phyloP scores from a whole-genome alignment of 2,888 invertebrate genomes.

The Drosophila recens region DNA sequence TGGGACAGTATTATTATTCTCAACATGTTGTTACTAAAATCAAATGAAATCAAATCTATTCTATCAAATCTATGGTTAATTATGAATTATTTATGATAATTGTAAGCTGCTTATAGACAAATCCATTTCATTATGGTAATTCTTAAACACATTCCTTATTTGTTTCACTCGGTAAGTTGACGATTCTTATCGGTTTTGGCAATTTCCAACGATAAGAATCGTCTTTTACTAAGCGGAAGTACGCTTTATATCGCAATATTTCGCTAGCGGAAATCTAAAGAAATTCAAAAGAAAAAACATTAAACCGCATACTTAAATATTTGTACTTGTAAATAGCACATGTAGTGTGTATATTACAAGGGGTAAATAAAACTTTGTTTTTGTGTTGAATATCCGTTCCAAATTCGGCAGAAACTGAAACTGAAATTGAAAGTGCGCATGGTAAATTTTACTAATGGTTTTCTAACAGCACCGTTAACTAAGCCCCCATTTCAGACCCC shows the following conservation, averaged over 20 bases:
- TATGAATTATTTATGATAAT: conserved; percentile 9
- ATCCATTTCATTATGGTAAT: conserved; percentile 14
- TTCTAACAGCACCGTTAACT: conserved; percentile 37
- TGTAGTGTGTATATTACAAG: conserved; percentile 16
- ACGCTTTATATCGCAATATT: conserved; percentile 22
- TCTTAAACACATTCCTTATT: background rate
- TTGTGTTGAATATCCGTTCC: conserved; percentile 69
- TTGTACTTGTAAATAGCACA: conserved; percentile 7
- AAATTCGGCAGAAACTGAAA: conserved; percentile 40
- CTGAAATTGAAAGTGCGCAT: conserved; percentile 61
- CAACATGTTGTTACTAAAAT: background rate
- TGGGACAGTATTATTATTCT: too few species aligned
- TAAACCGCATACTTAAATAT: conserved; percentile 1
- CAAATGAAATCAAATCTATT: background rate
- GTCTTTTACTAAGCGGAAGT: conserved; percentile 20
- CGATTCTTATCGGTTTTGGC: conserved; percentile 19
- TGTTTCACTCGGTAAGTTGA: background rate
- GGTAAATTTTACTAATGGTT: conserved; percentile 66
- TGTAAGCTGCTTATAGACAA: conserved; percentile 12
- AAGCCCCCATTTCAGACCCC: background rate
- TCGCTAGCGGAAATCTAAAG: conserved; percentile 27
- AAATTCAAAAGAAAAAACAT: conserved; percentile 19
- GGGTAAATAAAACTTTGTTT: conserved; percentile 8
- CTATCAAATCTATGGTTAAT: background rate
- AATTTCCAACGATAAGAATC: conserved; percentile 23